Conservation (phyloP, 2,797 vertebrate genomes). For the Vespertilio murinus region DNA sequence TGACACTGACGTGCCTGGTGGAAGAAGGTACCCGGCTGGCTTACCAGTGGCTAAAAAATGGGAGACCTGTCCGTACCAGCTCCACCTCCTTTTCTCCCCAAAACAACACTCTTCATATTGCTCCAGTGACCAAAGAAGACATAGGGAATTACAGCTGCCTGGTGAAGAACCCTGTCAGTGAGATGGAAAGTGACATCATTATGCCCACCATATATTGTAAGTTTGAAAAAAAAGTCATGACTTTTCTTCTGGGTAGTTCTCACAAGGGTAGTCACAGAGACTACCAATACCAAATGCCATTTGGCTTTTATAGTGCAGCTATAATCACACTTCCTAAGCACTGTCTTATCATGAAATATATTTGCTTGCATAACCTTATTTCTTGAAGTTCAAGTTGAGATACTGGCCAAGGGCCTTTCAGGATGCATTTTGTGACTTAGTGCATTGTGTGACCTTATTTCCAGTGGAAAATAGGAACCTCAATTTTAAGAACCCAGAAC, state of each 20-base stretch:
- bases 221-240: slow-evolving; percentile 74
- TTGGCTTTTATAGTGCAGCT: background rate
- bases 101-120: slow-evolving; percentile 88
- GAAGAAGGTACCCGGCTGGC: slow-evolving; percentile 88
- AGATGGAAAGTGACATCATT: slow-evolving; percentile 83
- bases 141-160: slow-evolving; percentile 91
- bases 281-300: background rate
- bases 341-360: background rate
- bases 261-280: background rate
- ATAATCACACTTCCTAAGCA: background rate
- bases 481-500: background rate
- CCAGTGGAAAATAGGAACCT: background rate
- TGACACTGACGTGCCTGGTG: slow-evolving; percentile 91
- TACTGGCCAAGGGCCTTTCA: background rate
- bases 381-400: slow-evolving; percentile 15
- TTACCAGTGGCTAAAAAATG: slow-evolving; percentile 92
- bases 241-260: background rate
- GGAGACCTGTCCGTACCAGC: slow-evolving; percentile 76
- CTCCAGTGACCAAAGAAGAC: slow-evolving; percentile 92
- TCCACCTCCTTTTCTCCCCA: slow-evolving; percentile 86
- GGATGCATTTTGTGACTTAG: background rate
- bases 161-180: slow-evolving; percentile 90
- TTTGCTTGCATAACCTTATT: background rate
- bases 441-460: background rate
- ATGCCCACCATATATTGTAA: slow-evolving; percentile 94